Base-by-base conservation (phyloP, 2,888 invertebrate species). In the Drosophila borborema region DNA sequence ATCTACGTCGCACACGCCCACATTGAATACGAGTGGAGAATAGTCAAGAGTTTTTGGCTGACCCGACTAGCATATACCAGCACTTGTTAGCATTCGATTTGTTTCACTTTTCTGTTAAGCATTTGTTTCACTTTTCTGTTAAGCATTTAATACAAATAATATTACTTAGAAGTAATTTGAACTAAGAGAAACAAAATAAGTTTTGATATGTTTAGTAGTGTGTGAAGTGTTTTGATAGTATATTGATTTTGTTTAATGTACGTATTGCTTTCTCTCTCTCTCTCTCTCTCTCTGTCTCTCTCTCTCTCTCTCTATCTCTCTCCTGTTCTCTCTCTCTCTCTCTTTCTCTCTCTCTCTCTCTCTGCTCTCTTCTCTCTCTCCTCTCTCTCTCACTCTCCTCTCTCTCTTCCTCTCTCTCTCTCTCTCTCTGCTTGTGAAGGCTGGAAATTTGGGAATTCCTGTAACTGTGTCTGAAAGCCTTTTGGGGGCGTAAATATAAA, bases 1-100 rank as follows among this genome's bases (percentile, higher is more conserved):
- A 53, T 23, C 54, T 31, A 53, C 36, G 41, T 58, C 62, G 38
- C 40, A 46, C 2, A 46, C 40, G 60, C 45, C 20, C 36, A 40
- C 40, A 28, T 3, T 14, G 18, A 9, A 55, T 36, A 41, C 10
- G 7, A 38, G 18, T 20, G 48, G 56, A 8, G 12, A 14, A 5
- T 28, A 3, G 14, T 0, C 6, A 12, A 43, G 5, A 28, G 28
- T 6, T 4, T 3, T 4, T 2, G n/a, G 12, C 3, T 34, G 18
- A 7, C 40, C 36, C 46, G 63, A 68, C 75, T 64, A 2, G 4
- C 20, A 59, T 34, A 54, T 74, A 74, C 63, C 1, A 5, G 16
- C 38, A 54, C 40, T n/a, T 36, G 3, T 36, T 1, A 8, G 2
- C 12, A 3, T 1, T 51, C 18, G 12, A 1, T 10, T 31, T 10